Base-by-base conservation (phyloP, 2,113 vertebrate species). In the Melanostigma gelatinosum region DNA sequence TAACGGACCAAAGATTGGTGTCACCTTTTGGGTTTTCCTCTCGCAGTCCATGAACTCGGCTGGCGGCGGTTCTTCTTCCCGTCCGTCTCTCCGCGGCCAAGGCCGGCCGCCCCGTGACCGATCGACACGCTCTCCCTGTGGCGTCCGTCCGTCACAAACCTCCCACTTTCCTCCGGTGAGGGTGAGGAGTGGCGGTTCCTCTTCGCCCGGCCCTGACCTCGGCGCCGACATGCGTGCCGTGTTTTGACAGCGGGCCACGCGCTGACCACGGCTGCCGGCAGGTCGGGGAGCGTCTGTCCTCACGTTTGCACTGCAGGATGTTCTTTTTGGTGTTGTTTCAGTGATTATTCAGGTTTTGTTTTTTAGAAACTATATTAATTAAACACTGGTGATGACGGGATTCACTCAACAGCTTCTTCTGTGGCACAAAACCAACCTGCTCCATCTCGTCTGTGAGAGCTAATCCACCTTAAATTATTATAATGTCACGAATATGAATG, bases 111-210 rank as follows among this genome's bases (percentile, higher is more conserved):
- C 50, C 58, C 68, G 24, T 70, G 83, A 72, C 80, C 72, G 85
- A 69, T 76, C 34, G 62, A 44, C 85, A 38, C 60, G 52, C 75
- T 44, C 78, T 50, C 79, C 62, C 85, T 89, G 87, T 81, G 87
- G 83, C 62, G 77, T 88, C 89, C 68, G 79, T 87, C 89, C 81
- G 79, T 87, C 88, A 77, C 79, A 66, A 66, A 44, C 66, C 89
- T 85, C 75, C 79, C 52, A 54, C 75, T 72, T 77, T 67, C 84
- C 90, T 90, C 83, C 75, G 32, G n/a, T 8, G 40, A 54, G 64
- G 74, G 83, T 77, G 89, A 82, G 84, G 86, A 90, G 88, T 80
- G 88, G 88, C 90, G 88, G 85, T 87, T 91, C 87, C 87, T 88
- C 75, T 75, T 87, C 29, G 66, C 83, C 87, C 81, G 24, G 87